These are phyloP conservation scores for Apis florea DNA, from an alignment of 1,140 invertebrate species.

Conservation along the genomic window DNA sequence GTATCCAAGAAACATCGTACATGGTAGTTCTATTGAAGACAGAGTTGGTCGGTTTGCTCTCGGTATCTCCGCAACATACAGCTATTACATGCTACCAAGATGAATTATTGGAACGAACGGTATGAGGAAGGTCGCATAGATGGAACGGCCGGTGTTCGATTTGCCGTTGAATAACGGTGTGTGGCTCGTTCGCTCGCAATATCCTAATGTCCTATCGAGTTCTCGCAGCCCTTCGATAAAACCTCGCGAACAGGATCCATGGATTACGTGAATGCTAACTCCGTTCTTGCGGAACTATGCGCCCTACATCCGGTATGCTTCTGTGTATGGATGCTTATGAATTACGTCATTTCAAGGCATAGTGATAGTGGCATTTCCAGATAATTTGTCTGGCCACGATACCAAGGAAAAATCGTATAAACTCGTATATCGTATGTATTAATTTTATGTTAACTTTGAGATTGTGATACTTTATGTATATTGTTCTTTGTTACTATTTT, in stretches of 20 bases:
- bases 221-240: slow-evolving; percentile 18
- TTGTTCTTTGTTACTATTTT: too few relatives aligned
- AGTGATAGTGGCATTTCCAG: background rate
- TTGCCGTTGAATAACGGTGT: slow-evolving; percentile 29
- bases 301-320: slow-evolving; percentile 32
- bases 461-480: too few relatives aligned
- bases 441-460: too few relatives aligned
- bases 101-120: slow-evolving; percentile 35
- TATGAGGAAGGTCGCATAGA: slow-evolving; percentile 22
- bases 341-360: slow-evolving; percentile 15
- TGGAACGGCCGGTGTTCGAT: slow-evolving; percentile 33
- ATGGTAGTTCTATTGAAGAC: background rate
- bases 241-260: slow-evolving; percentile 10
- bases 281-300: slow-evolving; percentile 4
- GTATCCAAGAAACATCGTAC: background rate
- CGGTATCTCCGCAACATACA: slow-evolving; percentile 9
- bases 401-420: background rate
- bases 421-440: too few relatives aligned
- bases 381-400: background rate
- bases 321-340: slow-evolving; percentile 23
- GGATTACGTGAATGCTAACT: slow-evolving; percentile 27
- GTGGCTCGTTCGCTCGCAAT: slow-evolving; percentile 46
- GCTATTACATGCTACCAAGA: background rate
- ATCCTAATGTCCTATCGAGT: slow-evolving; percentile 56
- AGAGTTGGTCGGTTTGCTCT: background rate